A percentile compares a stretch with the other conserved stretches of the same genome.
Conservation (phyloP, 1,140 invertebrate genomes). For the Atta colombica region DNA sequence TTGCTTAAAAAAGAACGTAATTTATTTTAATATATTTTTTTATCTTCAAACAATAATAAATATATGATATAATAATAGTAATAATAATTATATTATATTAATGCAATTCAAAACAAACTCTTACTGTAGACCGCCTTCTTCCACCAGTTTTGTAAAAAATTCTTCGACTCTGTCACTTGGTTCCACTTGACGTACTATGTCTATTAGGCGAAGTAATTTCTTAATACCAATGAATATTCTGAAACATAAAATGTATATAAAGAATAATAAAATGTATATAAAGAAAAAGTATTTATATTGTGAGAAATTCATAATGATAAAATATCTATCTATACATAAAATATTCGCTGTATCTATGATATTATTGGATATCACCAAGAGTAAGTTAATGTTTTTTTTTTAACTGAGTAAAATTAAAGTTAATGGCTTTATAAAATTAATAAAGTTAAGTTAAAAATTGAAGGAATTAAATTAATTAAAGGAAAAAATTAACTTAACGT, state of each 20-base stretch:
- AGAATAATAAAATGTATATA: neutral
- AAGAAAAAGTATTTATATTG: slow-evolving; percentile 16
- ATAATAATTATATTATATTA: too few relatives aligned
- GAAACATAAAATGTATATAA: slow-evolving; percentile 78
- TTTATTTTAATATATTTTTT: too few relatives aligned
- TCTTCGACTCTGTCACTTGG: slow-evolving; percentile 93
- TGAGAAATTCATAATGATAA: neutral
- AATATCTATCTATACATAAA: neutral
- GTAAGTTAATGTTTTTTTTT: too few relatives aligned
- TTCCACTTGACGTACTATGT: slow-evolving; percentile 96
- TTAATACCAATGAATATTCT: slow-evolving; percentile 98
- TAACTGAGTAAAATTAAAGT: too few relatives aligned
- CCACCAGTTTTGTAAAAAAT: slow-evolving; percentile 96
- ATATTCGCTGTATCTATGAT: neutral
- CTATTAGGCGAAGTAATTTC: slow-evolving; percentile 95
- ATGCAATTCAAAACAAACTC: slow-evolving; percentile 8
- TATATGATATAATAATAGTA: too few relatives aligned
- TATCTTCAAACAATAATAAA: too few relatives aligned
- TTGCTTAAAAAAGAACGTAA: too few relatives aligned
- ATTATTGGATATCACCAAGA: neutral
- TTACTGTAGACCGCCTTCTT: slow-evolving; percentile 93
- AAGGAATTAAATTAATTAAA: too few relatives aligned
- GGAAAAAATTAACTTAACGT: too few relatives aligned
- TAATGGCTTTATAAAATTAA: too few relatives aligned
- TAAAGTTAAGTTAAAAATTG: too few relatives aligned